Evolutionary conservation across 1,140 invertebrate species (phyloP), one percentile per base, ranked within the genome.

Genomic region (Zophobas morio): DNA sequence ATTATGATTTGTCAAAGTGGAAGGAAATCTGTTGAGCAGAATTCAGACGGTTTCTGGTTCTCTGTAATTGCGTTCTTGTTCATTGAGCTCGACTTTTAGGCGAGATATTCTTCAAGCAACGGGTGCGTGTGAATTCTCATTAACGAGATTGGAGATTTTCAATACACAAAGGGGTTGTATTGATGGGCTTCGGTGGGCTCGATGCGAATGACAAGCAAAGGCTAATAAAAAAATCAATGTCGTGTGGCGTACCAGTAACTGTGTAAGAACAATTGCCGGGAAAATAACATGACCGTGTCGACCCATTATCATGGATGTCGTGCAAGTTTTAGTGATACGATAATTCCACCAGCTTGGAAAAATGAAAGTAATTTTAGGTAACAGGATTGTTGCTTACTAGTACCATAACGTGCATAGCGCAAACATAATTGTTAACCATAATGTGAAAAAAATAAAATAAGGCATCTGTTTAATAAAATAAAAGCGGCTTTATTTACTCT

Each of bases 141-240:
- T 66, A 66, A 66, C 60, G 60, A 66, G 60, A 63, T 63, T 63
- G 57, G 57, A 63, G 57, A 66, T 66, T 66, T 66, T 66, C 60
- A 42, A 66, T 42, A 42, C 60, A 66, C 60, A 66, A 66, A 66
- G 39, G 60, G 57, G 36, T n/a, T 6, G 1, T 51, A 51, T 51
- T 51, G 49, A 51, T 51, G 49, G 49, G 4, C 2, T 51, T 51
- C 49, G 49, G 49, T 20, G 49, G 49, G 49, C 49, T 51, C 49
- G 2, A 3, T 39, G 8, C 39, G 60, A 39, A 42, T 36, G 60
- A 66, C 60, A 66, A n/a, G 39, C 37, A 5, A 39, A 42, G 60
- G 20, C 39, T 20, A 60, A 60, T 60, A 42, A 66, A 66, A 66
- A 66, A 66, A 66, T 66, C 60, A 46, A 66, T 66, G 60, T 8